Evolutionary conservation across 2,797 vertebrate genomes (phyloP), one percentile per base, ranked within the genome.

Genomic region (Clarias fuscus): DNA sequence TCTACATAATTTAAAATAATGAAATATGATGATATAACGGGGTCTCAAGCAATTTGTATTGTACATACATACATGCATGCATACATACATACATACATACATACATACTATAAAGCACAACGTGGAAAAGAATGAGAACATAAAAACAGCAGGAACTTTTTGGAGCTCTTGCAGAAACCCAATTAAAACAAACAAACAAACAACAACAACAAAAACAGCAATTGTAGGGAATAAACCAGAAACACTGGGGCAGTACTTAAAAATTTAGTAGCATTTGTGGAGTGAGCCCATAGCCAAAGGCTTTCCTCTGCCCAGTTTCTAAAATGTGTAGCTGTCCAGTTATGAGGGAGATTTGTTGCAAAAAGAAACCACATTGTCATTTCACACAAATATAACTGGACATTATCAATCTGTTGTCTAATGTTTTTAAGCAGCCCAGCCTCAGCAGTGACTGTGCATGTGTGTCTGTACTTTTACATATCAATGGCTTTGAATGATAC

Each of bases 401-500:
- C 37, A 18, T 62, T 20, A 13, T 64, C 61, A 48, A 61, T 24
- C 43, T 56, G 43, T 27, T 56, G 10, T 30, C 13, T 24, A 68
- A 48, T n/a, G 24, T 30, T 78, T 18, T 78, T 30, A 5, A 37
- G 13, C 4, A 13, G 22, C 33, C 53, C 2, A 15, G 2, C 20
- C 62, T n/a, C 33, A 40, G 77, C 59, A 79, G 33, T 40, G 33
- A 3, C 77, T 40, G 43, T 48, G 56, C 22, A 58, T 61, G 30
- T 37, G 58, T 78, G 18, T 62, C 1, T 78, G 76, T 15, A 22
- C 53, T 30, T 22, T 82, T 82, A n/a, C 62, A 68, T 68, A 30
- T 56, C 13, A 68, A 30, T 72, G 43, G 84, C 37, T 83, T 89
- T 85, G 84, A 84, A 85, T 90, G 71, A 80, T 81, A 84, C 87